These are phyloP conservation scores for Tetragonula carbonaria DNA, from an alignment of 2,888 invertebrate species.

Conservation along the genomic window DNA sequence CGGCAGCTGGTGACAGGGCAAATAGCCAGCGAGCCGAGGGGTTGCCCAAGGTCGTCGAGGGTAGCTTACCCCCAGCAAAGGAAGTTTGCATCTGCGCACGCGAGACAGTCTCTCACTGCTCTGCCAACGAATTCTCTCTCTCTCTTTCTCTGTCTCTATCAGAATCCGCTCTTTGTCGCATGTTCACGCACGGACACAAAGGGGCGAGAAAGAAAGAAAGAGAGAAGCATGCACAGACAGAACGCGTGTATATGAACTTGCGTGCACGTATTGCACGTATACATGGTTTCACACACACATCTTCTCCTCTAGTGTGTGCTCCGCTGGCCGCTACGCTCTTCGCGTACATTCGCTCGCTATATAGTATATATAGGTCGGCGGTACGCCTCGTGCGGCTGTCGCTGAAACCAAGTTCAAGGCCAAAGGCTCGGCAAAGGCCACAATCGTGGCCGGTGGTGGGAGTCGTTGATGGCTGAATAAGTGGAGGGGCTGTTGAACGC, in stretches of 20 bases:
- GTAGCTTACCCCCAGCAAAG: constrained; percentile 74
- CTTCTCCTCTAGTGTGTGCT: constrained; percentile 45
- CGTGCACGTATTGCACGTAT: neutral
- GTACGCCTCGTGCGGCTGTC: constrained; percentile 83
- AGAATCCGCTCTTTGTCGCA: constrained; percentile 16
- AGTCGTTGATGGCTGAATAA: constrained; percentile 82
- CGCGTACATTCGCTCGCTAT: constrained; percentile 65
- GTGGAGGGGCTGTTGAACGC: constrained; percentile 86
- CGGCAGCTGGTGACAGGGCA: constrained; percentile 70
- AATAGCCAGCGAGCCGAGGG: constrained; percentile 66
- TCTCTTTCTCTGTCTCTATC: constrained; percentile 15
- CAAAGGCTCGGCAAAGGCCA: constrained; percentile 84
- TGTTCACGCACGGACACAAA: constrained; percentile 12
- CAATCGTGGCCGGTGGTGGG: constrained; percentile 83
- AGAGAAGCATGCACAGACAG: neutral
- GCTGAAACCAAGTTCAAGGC: constrained; percentile 85
- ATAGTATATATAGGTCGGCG: constrained; percentile 82
- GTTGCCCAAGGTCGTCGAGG: constrained; percentile 76
- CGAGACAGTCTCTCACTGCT: constrained; percentile 42
- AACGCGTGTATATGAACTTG: neutral
- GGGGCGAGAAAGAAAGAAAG: neutral
- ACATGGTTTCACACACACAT: neutral
- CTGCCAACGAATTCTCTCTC: constrained; percentile 35
- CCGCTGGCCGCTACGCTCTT: constrained; percentile 66
- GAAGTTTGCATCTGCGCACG: constrained; percentile 74